Evolutionary conservation across 2,888 invertebrate species (phyloP).

Genomic region (Leptinotarsa rubiginosa): DNA sequence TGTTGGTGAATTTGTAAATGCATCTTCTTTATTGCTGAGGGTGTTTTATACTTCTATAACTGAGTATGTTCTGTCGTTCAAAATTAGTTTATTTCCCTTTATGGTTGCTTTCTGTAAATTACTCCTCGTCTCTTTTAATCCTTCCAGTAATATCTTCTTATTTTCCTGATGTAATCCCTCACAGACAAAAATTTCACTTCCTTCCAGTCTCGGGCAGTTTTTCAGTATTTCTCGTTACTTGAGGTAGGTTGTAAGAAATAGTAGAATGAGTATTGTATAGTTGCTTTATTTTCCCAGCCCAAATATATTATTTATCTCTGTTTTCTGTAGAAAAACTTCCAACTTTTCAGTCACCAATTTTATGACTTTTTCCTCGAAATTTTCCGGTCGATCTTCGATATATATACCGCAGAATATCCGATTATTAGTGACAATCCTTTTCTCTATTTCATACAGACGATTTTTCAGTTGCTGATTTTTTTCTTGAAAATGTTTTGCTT

Average conservation of each 20-base stretch:
- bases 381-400: not conserved
- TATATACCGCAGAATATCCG: not conserved
- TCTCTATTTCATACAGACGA: not conserved
- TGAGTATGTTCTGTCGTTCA: not conserved
- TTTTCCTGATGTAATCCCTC: not conserved
- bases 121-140: constrained; percentile 4
- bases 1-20: too few relatives aligned
- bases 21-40: not conserved
- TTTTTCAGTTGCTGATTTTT: too few relatives aligned
- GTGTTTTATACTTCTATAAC: not conserved
- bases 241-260: not conserved
- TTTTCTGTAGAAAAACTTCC: too few relatives aligned
- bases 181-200: too few relatives aligned
- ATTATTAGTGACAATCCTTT: not conserved
- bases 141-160: constrained; percentile 7
- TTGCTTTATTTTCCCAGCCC: constrained; percentile 1
- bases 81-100: not conserved
- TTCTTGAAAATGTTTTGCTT: too few relatives aligned
- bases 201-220: not conserved
- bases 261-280: not conserved
- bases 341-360: not conserved
- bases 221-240: not conserved
- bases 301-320: not conserved
- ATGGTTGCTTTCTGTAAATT: not conserved
- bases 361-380: not conserved